A percentile compares a stretch with the other conserved stretches of the same genome.
Conservation (phyloP, 1,140 invertebrate species). For the Manduca sexta region DNA sequence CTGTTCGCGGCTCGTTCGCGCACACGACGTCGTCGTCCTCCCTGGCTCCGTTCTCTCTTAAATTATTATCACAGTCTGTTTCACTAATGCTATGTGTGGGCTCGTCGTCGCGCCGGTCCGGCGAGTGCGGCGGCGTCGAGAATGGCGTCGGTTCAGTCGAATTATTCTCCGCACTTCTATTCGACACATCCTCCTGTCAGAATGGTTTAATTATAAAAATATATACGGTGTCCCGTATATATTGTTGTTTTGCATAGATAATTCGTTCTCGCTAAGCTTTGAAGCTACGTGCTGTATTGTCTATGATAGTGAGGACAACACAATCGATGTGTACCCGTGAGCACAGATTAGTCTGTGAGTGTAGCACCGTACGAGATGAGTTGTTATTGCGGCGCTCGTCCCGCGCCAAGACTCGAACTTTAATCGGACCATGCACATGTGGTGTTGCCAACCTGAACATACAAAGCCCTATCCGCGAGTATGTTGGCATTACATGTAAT, state of each 20-base stretch:
- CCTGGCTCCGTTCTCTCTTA: slow-evolving; percentile 38
- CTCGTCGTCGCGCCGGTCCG: slow-evolving; percentile 19
- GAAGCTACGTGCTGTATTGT: slow-evolving; percentile 30
- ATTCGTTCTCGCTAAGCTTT: slow-evolving; percentile 3
- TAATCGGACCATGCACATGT: too few relatives aligned
- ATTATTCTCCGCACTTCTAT: slow-evolving; percentile 46
- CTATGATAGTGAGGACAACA: slow-evolving; percentile 50
- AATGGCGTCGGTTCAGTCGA: slow-evolving; percentile 47
- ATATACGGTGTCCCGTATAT: too few relatives aligned
- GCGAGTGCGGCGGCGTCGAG: slow-evolving; percentile 43
- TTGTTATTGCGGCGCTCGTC: too few relatives aligned
- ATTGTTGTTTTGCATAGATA: slow-evolving; percentile 14
- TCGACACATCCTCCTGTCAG: slow-evolving; percentile 60
- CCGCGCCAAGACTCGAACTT: too few relatives aligned
- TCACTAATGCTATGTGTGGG: slow-evolving; percentile 46
- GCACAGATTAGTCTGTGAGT: slow-evolving; percentile 4
- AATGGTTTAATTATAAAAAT: slow-evolving; percentile 9
- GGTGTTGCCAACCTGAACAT: not conserved
- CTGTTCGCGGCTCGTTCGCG: slow-evolving; percentile 48
- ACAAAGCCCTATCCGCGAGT: too few relatives aligned
- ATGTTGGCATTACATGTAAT: too few relatives aligned
- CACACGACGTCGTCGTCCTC: slow-evolving; percentile 59
- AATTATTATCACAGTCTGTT: slow-evolving; percentile 66
- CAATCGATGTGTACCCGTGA: slow-evolving; percentile 19
- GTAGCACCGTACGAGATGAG: too few relatives aligned